Conservation (phyloP, 2,113 vertebrate species). For the Empidonax alnorum region DNA sequence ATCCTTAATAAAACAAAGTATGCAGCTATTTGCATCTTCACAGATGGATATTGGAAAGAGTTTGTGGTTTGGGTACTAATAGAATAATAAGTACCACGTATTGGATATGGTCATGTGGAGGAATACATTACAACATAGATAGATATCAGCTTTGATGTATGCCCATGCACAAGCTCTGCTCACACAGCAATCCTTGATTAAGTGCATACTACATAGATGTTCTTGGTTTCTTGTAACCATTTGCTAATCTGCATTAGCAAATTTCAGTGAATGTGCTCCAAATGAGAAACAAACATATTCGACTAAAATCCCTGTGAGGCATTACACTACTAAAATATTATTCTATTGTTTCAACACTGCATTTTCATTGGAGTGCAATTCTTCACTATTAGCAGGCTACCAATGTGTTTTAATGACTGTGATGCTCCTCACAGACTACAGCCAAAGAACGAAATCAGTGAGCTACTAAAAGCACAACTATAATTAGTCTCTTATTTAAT, state of each 20-base stretch:
- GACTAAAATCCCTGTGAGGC: neutral
- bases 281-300: slow-evolving; percentile 65
- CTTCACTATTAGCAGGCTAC: slow-evolving; percentile 34
- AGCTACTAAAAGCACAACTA: slow-evolving; percentile 53
- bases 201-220: neutral
- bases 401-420: neutral
- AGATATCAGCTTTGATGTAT: slow-evolving; percentile 56
- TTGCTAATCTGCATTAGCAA: slow-evolving; percentile 51
- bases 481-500: slow-evolving; percentile 56
- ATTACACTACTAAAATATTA: slow-evolving; percentile 24
- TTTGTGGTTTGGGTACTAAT: slow-evolving; percentile 55
- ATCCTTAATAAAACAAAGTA: slow-evolving; percentile 53
- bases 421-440: slow-evolving; percentile 46
- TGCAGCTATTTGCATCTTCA: slow-evolving; percentile 27
- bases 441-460: slow-evolving; percentile 43
- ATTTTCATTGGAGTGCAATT: slow-evolving; percentile 35
- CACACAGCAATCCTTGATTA: slow-evolving; percentile 24
- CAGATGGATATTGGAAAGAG: slow-evolving; percentile 32
- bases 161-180: slow-evolving; percentile 48
- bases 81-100: slow-evolving; percentile 59
- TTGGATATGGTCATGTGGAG: slow-evolving; percentile 49
- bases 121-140: slow-evolving; percentile 57
- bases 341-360: slow-evolving; percentile 37
- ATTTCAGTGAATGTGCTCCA: slow-evolving; percentile 44
- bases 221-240: slow-evolving; percentile 32